These are phyloP conservation scores for Notospermus geniculatus DNA, from an alignment of 1,140 invertebrate species.

Conservation along the genomic window DNA sequence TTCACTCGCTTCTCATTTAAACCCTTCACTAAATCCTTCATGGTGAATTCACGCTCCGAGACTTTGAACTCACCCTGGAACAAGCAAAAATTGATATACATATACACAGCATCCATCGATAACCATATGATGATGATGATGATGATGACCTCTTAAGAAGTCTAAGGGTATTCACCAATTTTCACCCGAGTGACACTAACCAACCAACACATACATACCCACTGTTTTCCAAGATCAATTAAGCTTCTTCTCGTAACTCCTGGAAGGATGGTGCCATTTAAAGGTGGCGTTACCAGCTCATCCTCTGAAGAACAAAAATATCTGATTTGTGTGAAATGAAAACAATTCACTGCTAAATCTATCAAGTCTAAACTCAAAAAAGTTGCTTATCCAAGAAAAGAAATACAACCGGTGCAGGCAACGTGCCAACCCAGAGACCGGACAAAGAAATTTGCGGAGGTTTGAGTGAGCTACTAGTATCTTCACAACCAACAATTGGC, in stretches of 20 bases:
- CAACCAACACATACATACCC: slow-evolving; percentile 63
- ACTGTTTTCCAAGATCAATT: slow-evolving; percentile 74
- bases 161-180: no score
- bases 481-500: no score
- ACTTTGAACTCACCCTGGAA: slow-evolving; percentile 75
- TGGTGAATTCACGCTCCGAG: slow-evolving; percentile 79
- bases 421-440: slow-evolving; percentile 2
- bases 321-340: slow-evolving; percentile 11
- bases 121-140: no score
- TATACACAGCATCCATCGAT: no score
- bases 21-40: slow-evolving; percentile 76
- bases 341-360: no score
- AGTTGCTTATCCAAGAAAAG: no score
- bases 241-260: slow-evolving; percentile 89
- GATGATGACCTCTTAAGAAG: no score
- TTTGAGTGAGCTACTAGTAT: no score
- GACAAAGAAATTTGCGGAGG: no score
- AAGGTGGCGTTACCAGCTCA: slow-evolving; percentile 88
- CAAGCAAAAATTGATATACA: slow-evolving; percentile 16
- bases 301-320: slow-evolving; percentile 65
- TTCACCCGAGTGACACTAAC: no score
- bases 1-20: slow-evolving; percentile 77
- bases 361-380: no score
- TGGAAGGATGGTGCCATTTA: slow-evolving; percentile 77
- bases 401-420: no score